Evolutionary conservation across 1,140 invertebrate genomes (phyloP), one percentile per base, ranked within the genome.

Genomic region (Pseudomyrmex dendroicus): DNA sequence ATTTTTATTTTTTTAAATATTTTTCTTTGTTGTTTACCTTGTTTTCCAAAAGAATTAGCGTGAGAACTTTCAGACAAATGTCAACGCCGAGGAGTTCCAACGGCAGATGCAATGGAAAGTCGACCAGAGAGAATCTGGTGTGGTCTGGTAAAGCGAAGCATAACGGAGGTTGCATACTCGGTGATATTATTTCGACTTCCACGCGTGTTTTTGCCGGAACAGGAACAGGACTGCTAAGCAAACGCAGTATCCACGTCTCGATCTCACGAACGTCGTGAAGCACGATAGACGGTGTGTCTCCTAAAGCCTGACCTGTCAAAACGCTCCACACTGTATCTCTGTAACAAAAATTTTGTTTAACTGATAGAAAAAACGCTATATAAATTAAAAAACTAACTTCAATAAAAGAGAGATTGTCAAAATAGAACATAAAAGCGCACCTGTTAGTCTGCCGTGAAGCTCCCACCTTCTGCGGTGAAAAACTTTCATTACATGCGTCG

Each of bases 31-130:
- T 35, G 0, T 22, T 85, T 92, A 99, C 98, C 96, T 99, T 99
- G 93, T 99, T 97, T 95, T 99, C 99, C 87, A 99, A 95, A 84
- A 99, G 96, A 82, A 99, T 99, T 78, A 99, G 95, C 2, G 98
- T 98, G 57, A 99, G 95, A 0, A 99, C 98, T 95, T 98, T 98
- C 17, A 99, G 96, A 94, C 99, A 99, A 9, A 98, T 98, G 86
- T 99, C 99, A 9, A 99, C 98, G 82, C 99, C 98, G 57, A 99
- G 95, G 50, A 99, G 95, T 94, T 99, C 99, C 77, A 99, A 94
- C 13, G 99, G 99, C 84, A 99, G 95, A 95, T 99, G 99, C 59
- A 99, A 94, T 5, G 99, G 99, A 94, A 99, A 99, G 94, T 99
- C 99, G 22, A 99, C 97, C 63, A 99, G 95, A 17, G 98, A 97